Conservation (phyloP, 1,140 invertebrate genomes). For the Subanguina moxae region DNA sequence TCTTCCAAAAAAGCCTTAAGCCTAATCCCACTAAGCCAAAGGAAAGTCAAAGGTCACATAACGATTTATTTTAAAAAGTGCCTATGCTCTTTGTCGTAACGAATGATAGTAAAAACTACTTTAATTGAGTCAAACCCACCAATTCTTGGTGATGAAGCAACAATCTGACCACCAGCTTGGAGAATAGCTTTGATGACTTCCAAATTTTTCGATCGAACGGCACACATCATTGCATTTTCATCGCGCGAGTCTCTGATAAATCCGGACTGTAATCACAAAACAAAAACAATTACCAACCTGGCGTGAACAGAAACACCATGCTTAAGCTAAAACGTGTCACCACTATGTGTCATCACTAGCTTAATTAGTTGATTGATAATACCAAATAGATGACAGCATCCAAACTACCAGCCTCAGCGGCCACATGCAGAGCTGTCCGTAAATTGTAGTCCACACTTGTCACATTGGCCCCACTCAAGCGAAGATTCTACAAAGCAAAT, state of each 20-base stretch:
- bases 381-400: slow-evolving; percentile 70
- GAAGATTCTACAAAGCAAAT: slow-evolving; percentile 59
- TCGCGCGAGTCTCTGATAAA: slow-evolving; percentile 46
- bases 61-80: too few relatives aligned
- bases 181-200: slow-evolving; percentile 43
- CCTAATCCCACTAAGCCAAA: too few relatives aligned
- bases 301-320: slow-evolving; percentile 79
- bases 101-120: not conserved
- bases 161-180: slow-evolving; percentile 49
- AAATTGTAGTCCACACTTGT: slow-evolving; percentile 73
- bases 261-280: not conserved
- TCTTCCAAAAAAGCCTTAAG: too few relatives aligned
- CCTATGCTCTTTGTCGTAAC: too few relatives aligned
- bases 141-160: slow-evolving; percentile 32
- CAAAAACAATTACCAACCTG: slow-evolving; percentile 32
- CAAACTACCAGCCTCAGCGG: slow-evolving; percentile 70
- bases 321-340: slow-evolving; percentile 61
- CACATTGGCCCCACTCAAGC: slow-evolving; percentile 69
- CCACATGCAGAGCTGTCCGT: slow-evolving; percentile 76
- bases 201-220: slow-evolving; percentile 49
- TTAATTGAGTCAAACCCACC: slow-evolving; percentile 23
- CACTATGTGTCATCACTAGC: too few relatives aligned
- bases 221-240: slow-evolving; percentile 51
- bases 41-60: too few relatives aligned
- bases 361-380: too few relatives aligned